Conservation (phyloP, 2,888 invertebrate species). For the Pegoplata infirma region DNA sequence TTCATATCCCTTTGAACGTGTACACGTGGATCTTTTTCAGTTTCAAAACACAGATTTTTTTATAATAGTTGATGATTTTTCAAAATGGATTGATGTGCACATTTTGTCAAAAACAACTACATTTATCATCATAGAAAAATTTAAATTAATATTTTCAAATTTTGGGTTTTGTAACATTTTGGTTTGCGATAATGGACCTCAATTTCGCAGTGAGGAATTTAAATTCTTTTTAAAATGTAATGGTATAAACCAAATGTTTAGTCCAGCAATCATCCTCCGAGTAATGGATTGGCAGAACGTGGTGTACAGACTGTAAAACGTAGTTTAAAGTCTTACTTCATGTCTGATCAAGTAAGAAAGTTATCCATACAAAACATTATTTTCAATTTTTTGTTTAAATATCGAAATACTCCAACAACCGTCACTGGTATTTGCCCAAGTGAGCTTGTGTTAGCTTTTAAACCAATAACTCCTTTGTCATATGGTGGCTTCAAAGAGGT, state of each 20-base stretch:
- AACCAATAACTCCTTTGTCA: constrained; percentile 19
- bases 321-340: constrained; percentile 14
- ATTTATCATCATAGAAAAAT: constrained; percentile 39
- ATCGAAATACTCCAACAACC: constrained; percentile 33
- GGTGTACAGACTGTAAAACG: constrained; percentile 37
- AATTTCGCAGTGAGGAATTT: constrained; percentile 49
- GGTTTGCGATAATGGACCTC: constrained; percentile 43
- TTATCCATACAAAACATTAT: constrained; percentile 6
- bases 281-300: constrained; percentile 49
- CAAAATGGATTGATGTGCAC: constrained; percentile 47
- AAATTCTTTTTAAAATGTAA: constrained; percentile 43
- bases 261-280: constrained; percentile 42
- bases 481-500: background rate
- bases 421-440: constrained; percentile 32
- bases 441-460: constrained; percentile 36
- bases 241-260: constrained; percentile 37
- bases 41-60: constrained; percentile 28
- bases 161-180: constrained; percentile 45
- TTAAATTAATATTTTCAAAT: constrained; percentile 37
- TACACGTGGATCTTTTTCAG: constrained; percentile 39
- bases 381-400: constrained; percentile 50
- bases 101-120: constrained; percentile 31
- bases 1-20: constrained; percentile 34
- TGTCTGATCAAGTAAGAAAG: constrained; percentile 3
- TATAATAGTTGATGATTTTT: constrained; percentile 45